These are phyloP conservation scores for Leptogaster cylindrica DNA, from an alignment of 2,888 invertebrate genomes.

Conservation along the genomic window DNA sequence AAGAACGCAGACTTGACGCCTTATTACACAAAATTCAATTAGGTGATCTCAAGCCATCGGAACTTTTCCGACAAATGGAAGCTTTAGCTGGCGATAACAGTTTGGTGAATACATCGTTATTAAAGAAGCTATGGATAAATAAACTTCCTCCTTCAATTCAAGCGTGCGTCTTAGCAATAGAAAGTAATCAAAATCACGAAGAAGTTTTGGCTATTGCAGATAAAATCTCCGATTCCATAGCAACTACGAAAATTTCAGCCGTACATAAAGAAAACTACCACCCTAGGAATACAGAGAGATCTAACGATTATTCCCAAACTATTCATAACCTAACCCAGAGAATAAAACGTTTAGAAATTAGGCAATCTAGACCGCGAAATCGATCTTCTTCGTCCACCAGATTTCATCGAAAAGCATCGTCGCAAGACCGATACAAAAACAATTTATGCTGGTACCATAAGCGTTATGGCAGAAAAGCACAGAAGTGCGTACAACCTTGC, in stretches of 20 bases:
- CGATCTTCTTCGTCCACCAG: not conserved
- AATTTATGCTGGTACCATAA: conserved; percentile 8
- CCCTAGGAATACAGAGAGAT: not conserved
- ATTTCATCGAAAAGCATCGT: not conserved
- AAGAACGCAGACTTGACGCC: conserved; percentile 14
- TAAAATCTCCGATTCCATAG: conserved; percentile 11
- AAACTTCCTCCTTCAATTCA: not conserved
- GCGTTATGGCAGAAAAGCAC: not conserved
- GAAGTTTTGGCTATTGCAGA: conserved; percentile 24
- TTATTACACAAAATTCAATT: not conserved
- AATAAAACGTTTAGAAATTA: not conserved
- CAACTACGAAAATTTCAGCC: not conserved
- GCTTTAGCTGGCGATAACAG: conserved; percentile 5
- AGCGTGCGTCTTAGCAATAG: not conserved
- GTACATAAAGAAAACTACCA: not conserved
- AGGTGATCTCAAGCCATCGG: not conserved
- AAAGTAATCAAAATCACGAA: not conserved
- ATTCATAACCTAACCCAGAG: not conserved
- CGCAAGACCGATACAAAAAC: not conserved
- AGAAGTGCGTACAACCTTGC: not conserved
- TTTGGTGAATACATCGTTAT: not conserved
- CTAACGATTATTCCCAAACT: not conserved
- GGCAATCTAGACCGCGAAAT: not conserved
- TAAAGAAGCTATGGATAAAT: conserved; percentile 8
- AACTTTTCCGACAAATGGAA: not conserved